A percentile compares a stretch with the other conserved stretches of the same genome.
Conservation (phyloP, 2,797 vertebrate species). For the Xiphorhynchus erythropygius region DNA sequence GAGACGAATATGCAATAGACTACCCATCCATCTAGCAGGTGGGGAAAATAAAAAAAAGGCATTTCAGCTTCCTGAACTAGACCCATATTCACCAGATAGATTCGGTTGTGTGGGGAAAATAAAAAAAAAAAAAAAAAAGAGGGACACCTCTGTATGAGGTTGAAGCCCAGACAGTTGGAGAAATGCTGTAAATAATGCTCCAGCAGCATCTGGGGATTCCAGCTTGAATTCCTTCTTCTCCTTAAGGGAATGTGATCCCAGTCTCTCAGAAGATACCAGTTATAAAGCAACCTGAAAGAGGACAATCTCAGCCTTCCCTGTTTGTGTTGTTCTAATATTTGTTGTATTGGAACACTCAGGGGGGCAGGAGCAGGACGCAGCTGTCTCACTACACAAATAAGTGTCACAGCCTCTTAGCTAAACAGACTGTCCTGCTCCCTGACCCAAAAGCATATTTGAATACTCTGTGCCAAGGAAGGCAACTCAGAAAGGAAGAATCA, state of each 20-base stretch:
- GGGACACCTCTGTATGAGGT: not conserved
- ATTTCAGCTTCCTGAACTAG: not conserved
- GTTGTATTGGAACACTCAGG: not conserved
- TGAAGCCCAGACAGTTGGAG: not conserved
- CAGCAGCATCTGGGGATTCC: not conserved
- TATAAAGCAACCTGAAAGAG: not conserved
- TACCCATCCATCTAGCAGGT: not conserved
- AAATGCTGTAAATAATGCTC: not conserved
- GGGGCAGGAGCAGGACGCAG: not conserved
- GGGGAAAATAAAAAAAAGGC: not conserved
- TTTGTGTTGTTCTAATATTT: not conserved
- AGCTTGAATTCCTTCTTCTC: not conserved
- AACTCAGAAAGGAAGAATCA: not conserved
- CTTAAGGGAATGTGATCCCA: not conserved
- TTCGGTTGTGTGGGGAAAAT: not conserved
- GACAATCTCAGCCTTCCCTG: not conserved
- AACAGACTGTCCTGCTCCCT: not conserved
- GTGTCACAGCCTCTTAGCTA: not conserved
- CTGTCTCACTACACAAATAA: not conserved
- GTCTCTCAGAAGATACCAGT: not conserved
- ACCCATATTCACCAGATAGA: not conserved
- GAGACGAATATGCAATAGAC: not conserved
- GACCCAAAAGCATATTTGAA: not conserved
- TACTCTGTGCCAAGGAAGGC: not conserved
- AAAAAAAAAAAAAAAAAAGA: not conserved